Conservation (phyloP, 2,888 invertebrate species). For the Yponomeuta sedellus region DNA sequence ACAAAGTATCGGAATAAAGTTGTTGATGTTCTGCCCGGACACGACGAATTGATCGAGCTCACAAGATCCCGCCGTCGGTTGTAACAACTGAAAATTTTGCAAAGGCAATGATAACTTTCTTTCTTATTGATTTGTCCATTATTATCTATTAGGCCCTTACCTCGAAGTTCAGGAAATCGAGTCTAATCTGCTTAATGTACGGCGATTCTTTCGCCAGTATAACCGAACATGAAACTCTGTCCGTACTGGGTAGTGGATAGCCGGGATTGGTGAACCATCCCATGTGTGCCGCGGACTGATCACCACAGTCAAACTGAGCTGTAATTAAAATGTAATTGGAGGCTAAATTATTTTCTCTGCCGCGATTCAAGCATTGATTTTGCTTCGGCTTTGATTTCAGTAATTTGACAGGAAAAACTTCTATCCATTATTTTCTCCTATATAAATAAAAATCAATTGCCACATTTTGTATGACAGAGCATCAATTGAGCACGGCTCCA, state of each 20-base stretch:
- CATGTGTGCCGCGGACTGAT: constrained; percentile 74
- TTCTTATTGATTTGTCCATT: too few species aligned
- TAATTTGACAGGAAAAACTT: too few species aligned
- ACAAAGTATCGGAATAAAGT: constrained; percentile 82
- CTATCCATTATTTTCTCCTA: too few species aligned
- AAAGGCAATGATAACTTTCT: too few species aligned
- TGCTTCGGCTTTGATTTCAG: too few species aligned
- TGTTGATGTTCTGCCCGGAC: constrained; percentile 82
- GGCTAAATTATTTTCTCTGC: neutral
- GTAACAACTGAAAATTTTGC: constrained; percentile 71
- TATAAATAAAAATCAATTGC: too few species aligned
- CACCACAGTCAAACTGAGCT: constrained; percentile 83
- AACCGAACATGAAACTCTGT: constrained; percentile 79
- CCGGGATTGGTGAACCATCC: constrained; percentile 85
- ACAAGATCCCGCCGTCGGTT: constrained; percentile 82
- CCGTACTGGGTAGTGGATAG: constrained; percentile 77
- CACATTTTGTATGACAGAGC: too few species aligned
- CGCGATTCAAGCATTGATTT: too few species aligned
- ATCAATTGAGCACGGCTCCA: too few species aligned
- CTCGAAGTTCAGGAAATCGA: constrained; percentile 83
- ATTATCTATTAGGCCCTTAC: constrained; percentile 46
- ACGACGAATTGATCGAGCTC: constrained; percentile 82
- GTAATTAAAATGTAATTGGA: constrained; percentile 21
- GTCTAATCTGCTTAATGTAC: constrained; percentile 80
- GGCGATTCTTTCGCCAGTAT: constrained; percentile 78